A percentile compares a stretch with the other conserved stretches of the same genome.
Conservation (phyloP, 2,113 vertebrate species). For the Burhinus oedicnemus region DNA sequence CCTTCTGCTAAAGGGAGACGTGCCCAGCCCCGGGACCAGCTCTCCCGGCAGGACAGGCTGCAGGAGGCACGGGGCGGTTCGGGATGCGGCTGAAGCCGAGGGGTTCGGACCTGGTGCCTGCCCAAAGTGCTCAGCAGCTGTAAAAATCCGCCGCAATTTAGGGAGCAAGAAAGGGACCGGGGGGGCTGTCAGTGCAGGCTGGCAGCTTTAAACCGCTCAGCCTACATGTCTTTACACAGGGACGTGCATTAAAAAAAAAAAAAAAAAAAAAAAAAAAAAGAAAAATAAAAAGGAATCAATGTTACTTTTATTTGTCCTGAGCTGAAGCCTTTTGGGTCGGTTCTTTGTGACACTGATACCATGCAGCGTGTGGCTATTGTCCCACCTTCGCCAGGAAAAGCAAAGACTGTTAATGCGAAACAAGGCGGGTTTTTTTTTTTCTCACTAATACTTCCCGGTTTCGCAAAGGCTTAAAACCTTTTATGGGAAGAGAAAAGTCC, state of each 20-base stretch:
- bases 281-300: slow-evolving; percentile 66
- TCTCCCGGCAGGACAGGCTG: background rate
- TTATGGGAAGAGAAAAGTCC: background rate
- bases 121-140: background rate
- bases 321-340: slow-evolving; percentile 50
- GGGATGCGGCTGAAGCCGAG: background rate
- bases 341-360: slow-evolving; percentile 65
- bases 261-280: background rate
- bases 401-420: slow-evolving; percentile 46
- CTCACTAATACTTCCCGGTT: background rate
- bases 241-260: background rate
- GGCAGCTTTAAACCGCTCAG: background rate
- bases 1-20: background rate
- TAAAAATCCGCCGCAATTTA: background rate
- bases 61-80: accelerated
- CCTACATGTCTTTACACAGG: background rate
- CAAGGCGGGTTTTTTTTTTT: background rate
- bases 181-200: background rate
- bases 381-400: slow-evolving; percentile 41
- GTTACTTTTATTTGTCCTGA: slow-evolving; percentile 72
- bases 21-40: background rate
- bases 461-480: slow-evolving; percentile 23
- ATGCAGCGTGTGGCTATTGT: slow-evolving; percentile 62
- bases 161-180: background rate
- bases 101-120: background rate